Conservation (phyloP, 2,113 vertebrate genomes). For the Pelodiscus sinensis region DNA sequence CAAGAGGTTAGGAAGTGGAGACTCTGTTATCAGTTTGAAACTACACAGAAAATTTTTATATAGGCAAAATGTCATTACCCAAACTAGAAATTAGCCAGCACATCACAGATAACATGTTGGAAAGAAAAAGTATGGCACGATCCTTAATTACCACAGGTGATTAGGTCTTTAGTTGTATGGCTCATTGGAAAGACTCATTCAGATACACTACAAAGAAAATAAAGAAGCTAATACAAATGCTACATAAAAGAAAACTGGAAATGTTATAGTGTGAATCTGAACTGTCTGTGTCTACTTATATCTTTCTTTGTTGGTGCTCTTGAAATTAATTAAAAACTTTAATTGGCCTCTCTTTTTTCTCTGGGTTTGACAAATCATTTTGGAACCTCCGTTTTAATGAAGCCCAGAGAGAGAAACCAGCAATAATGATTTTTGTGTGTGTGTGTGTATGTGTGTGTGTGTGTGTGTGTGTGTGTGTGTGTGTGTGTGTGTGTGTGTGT, state of each 20-base stretch:
- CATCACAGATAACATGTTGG: background rate
- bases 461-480: background rate
- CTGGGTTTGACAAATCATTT: background rate
- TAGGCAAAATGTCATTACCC: slow-evolving; percentile 6
- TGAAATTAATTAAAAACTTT: background rate
- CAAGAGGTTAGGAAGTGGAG: slow-evolving; percentile 45
- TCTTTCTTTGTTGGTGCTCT: background rate
- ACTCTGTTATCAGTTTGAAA: slow-evolving; percentile 28
- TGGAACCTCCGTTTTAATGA: background rate
- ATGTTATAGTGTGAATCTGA: slow-evolving; percentile 2
- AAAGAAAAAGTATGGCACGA: background rate
- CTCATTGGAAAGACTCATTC: background rate
- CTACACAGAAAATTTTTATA: background rate
- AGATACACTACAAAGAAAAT: background rate
- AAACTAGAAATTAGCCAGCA: background rate
- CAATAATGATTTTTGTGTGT: background rate
- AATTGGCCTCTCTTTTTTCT: background rate
- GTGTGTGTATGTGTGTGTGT: background rate
- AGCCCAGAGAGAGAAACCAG: background rate
- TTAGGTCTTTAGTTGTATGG: background rate
- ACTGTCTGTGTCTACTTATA: slow-evolving; percentile 17
- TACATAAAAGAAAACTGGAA: background rate
- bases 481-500: background rate
- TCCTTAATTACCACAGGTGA: slow-evolving; percentile 38
- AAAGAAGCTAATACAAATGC: background rate